phyloP scores from a whole-genome alignment of 2,797 vertebrate species.

The Neopelma chrysocephalum region DNA sequence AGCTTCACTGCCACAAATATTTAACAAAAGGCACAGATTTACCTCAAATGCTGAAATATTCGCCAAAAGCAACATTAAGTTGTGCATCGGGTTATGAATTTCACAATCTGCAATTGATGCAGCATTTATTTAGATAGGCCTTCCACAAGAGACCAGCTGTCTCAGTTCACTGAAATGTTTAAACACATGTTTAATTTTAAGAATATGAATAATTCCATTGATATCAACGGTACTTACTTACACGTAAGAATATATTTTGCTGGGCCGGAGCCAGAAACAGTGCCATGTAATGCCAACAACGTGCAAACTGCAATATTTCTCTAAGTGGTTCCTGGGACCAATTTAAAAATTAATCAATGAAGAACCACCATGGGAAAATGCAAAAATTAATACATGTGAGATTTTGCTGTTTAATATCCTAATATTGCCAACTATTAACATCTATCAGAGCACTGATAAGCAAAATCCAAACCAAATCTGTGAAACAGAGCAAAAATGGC shows the following conservation, averaged over 20 bases:
- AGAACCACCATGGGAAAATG: background rate
- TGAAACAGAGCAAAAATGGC: conserved; percentile 26
- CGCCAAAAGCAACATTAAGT: background rate
- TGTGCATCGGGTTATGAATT: background rate
- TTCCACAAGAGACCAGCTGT: conserved; percentile 46
- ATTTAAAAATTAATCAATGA: conserved; percentile 40
- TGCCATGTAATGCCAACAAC: conserved; percentile 26
- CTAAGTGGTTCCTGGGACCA: background rate
- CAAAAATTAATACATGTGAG: conserved; percentile 16
- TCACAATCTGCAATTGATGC: background rate
- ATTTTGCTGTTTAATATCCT: conserved; percentile 25
- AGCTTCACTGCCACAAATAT: background rate
- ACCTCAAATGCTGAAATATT: background rate
- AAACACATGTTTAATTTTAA: conserved; percentile 63
- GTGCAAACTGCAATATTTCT: conserved; percentile 29
- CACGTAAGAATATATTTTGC: conserved; percentile 39
- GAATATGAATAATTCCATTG: conserved; percentile 56
- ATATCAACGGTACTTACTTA: conserved; percentile 26
- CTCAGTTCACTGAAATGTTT: conserved; percentile 26
- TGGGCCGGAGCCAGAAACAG: conserved; percentile 16
- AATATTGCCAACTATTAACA: conserved; percentile 35
- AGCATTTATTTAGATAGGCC: background rate
- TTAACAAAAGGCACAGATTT: background rate
- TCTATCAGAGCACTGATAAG: background rate
- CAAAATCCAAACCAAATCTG: conserved; percentile 33